A percentile compares a stretch with the other conserved stretches of the same genome.
phyloP scores from a whole-genome alignment of 2,797 vertebrate genomes.

The Sebastes taczanowskii region DNA sequence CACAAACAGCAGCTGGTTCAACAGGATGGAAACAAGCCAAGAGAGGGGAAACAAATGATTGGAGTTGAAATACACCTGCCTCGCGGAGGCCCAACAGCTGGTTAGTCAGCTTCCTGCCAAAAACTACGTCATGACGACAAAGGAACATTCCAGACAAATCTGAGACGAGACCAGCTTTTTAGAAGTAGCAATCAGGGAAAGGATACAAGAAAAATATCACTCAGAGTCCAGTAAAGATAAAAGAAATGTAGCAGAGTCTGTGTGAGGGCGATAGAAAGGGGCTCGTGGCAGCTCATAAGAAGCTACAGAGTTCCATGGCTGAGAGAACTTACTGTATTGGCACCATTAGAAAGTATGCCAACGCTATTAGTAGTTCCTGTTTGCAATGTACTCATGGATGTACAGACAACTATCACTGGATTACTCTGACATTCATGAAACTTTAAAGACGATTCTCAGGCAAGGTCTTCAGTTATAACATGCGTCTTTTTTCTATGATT shows the following conservation, averaged over 20 bases:
- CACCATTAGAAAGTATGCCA: not conserved
- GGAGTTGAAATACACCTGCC: constrained; percentile 31
- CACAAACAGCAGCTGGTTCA: constrained; percentile 38
- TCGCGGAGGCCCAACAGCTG: constrained; percentile 30
- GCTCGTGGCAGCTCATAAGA: not conserved
- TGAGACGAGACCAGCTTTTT: not conserved
- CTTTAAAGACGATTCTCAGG: not conserved
- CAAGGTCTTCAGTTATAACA: not conserved
- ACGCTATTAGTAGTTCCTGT: not conserved
- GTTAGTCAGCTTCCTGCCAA: constrained; percentile 38
- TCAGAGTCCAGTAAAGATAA: not conserved
- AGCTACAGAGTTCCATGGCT: not conserved
- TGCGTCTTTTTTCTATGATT: not conserved
- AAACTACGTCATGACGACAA: constrained; percentile 11
- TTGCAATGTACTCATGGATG: not conserved
- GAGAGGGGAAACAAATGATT: not conserved
- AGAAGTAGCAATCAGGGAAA: not conserved
- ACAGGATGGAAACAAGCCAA: constrained; percentile 11
- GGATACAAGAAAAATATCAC: not conserved
- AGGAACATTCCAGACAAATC: constrained; percentile 34
- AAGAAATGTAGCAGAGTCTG: not conserved
- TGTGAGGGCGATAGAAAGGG: not conserved
- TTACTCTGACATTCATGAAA: not conserved
- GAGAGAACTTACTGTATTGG: not conserved
- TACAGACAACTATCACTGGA: not conserved